These are phyloP conservation scores for Daphoenositta chrysoptera DNA, from an alignment of 2,113 vertebrate genomes.

Conservation along the genomic window DNA sequence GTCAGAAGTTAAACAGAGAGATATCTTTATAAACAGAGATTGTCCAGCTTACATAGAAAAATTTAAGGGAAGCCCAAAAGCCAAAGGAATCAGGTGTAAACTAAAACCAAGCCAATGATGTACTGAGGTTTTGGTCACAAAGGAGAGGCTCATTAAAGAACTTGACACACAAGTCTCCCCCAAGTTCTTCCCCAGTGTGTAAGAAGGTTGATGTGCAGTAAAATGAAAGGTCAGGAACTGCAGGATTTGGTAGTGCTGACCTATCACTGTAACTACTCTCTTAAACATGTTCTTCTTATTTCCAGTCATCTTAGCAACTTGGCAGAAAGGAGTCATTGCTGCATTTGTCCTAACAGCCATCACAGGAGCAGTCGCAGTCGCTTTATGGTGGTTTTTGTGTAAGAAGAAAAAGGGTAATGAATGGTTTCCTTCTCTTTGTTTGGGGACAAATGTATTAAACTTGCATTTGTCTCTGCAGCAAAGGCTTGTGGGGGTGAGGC, in stretches of 20 bases:
- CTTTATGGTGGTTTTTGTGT: neutral
- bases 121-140: neutral
- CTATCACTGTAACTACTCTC: neutral
- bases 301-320: constrained; percentile 63
- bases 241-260: neutral
- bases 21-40: neutral
- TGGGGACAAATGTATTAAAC: neutral
- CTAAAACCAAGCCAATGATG: neutral
- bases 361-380: neutral
- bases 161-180: neutral
- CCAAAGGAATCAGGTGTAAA: neutral
- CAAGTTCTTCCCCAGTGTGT: neutral
- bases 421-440: neutral
- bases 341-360: neutral
- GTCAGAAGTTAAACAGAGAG: neutral
- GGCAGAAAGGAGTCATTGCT: constrained; percentile 63
- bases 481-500: neutral
- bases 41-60: neutral
- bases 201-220: neutral
- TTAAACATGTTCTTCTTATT: neutral
- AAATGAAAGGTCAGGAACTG: neutral
- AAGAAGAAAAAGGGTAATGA: constrained; percentile 65
- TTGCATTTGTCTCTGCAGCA: neutral
- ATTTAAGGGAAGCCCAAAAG: neutral
- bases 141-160: neutral